Evolutionary conservation across 2,797 vertebrate species (phyloP), one percentile per base, ranked within the genome.

Genomic region (Channa striata): DNA sequence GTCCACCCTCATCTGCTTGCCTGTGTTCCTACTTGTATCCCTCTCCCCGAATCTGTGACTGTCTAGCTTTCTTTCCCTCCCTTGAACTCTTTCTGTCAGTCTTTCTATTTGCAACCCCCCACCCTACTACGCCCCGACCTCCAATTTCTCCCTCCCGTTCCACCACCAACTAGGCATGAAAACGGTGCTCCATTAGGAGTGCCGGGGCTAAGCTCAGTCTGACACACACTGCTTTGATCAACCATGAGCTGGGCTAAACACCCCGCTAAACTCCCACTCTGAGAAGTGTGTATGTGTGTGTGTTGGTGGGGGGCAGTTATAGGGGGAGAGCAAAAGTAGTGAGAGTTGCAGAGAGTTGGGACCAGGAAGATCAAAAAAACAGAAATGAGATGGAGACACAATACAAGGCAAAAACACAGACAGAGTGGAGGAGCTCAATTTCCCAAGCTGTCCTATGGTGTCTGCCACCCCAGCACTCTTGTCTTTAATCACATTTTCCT

Each of bases 121-220:
- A 30, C 11, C 11, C 37, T 43, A 5, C 3, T 39, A 16, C 9
- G 21, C 21, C 25, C 19, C 1, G 40, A 42, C 49, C 59, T 53
- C 71, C 61, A 60, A 63, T 77, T 72, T 57, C 81, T 82, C 86
- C 83, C 87, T 83, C 81, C 84, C 51, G 20, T 76, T 86, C 85
- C 86, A 91, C 89, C 88, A 92, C 89, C 91, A 93, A 91, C 90
- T 91, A 93, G 90, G 91, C 93, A 93, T 94, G 91, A 93, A 93
- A 94, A 92, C 84, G 86, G 73, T 72, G 87, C 82, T 90, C 89
- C 89, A 91, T 94, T 93, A 93, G 91, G 88, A 87, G 87, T 75
- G 86, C 67, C 84, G 72, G 81, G 78, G 83, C 83, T 90, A 90
- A 91, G 87, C 90, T 81, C 81, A 68, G 78, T 78, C 87, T 90